Evolutionary conservation across 2,113 vertebrate species (phyloP).

Genomic region (Ammospiza caudacuta): DNA sequence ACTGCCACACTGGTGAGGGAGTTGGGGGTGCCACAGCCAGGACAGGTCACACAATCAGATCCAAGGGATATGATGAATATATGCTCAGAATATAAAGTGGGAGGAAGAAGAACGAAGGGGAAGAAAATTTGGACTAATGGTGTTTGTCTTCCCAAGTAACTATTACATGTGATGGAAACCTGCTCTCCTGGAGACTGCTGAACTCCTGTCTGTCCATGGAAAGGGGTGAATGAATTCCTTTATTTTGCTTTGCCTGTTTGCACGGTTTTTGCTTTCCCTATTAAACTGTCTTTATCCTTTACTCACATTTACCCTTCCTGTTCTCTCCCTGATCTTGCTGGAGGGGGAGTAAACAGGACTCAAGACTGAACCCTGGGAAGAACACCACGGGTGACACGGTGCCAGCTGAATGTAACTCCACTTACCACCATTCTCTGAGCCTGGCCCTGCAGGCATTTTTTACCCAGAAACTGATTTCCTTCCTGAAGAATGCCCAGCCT

Average conservation of each 20-base stretch:
- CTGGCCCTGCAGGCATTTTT: not conserved
- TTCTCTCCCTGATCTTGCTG: not conserved
- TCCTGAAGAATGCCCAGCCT: not conserved
- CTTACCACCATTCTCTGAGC: not conserved
- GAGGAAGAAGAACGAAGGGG: not conserved
- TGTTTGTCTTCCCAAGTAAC: not conserved
- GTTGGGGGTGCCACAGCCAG: not conserved
- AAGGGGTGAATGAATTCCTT: not conserved
- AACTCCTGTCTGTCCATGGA: not conserved
- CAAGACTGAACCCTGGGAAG: rapidly evolving
- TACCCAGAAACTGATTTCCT: not conserved
- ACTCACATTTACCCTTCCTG: not conserved
- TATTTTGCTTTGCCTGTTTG: not conserved
- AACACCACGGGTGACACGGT: not conserved
- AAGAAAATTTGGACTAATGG: not conserved
- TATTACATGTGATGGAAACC: not conserved
- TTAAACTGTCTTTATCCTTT: not conserved
- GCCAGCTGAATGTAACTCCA: not conserved
- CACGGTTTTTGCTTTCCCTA: not conserved
- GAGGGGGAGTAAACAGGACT: not conserved
- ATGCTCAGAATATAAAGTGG: not conserved
- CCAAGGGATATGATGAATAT: not conserved
- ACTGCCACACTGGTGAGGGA: not conserved
- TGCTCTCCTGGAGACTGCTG: not conserved
- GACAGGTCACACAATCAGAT: not conserved